Evolutionary conservation across 1,140 invertebrate genomes (phyloP).

Genomic region (Gryllus bimaculatus): DNA sequence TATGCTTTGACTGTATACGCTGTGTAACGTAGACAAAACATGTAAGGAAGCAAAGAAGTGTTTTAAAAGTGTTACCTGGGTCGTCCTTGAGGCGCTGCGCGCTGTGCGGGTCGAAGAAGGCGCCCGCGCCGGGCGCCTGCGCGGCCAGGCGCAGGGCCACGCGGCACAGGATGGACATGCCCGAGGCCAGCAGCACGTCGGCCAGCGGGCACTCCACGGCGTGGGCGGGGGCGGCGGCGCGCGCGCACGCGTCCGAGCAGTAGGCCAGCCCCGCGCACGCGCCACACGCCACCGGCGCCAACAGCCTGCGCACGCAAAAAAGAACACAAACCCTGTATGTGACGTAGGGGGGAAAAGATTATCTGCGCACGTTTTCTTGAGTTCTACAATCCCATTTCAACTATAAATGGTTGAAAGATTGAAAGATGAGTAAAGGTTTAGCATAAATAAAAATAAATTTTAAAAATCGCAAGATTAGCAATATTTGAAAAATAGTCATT

Average conservation of each 20-base stretch:
- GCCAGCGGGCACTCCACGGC: constrained; percentile 41
- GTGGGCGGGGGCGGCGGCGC: constrained; percentile 38
- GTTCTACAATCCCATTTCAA: too few species aligned
- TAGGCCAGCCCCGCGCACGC: constrained; percentile 34
- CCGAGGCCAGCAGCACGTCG: constrained; percentile 42
- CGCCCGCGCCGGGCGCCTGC: constrained; percentile 34
- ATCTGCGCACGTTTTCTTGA: too few species aligned
- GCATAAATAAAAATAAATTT: too few species aligned
- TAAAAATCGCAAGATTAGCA: too few species aligned
- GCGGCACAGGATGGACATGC: constrained; percentile 68
- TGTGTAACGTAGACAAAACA: too few species aligned
- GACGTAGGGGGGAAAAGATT: too few species aligned
- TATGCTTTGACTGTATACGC: too few species aligned
- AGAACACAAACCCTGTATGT: too few species aligned
- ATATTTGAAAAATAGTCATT: too few species aligned
- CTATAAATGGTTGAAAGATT: too few species aligned
- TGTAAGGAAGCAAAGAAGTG: too few species aligned
- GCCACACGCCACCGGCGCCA: constrained; percentile 34
- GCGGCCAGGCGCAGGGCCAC: constrained; percentile 67
- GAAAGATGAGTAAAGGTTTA: too few species aligned
- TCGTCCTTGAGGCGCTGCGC: constrained; percentile 22
- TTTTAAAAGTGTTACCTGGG: constrained; percentile 27
- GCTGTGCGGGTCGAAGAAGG: not conserved
- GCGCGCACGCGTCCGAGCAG: constrained; percentile 38
- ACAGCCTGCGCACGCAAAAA: constrained; percentile 22